A percentile compares a stretch with the other conserved stretches of the same genome.
These are phyloP conservation scores for Dioctria rufipes DNA, from an alignment of 2,888 invertebrate species.

Conservation along the genomic window DNA sequence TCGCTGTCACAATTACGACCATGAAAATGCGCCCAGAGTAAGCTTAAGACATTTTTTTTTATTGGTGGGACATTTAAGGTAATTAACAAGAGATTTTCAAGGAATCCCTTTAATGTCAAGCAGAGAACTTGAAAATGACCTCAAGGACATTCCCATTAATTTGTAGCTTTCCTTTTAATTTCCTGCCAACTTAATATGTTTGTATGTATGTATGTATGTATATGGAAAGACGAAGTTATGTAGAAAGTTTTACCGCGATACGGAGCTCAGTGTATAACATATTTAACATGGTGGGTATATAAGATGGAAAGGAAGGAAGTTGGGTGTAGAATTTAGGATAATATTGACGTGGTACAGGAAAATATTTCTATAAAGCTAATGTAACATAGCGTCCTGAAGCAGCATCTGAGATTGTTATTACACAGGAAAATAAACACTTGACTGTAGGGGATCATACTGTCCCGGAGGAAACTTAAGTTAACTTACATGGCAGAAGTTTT, in stretches of 20 bases:
- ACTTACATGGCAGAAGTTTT: neutral
- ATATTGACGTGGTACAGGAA: neutral
- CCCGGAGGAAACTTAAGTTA: neutral
- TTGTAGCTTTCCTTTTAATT: neutral
- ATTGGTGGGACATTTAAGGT: neutral
- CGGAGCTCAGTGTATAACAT: no score
- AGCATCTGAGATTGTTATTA: slow-evolving; percentile 6
- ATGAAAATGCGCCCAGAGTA: neutral
- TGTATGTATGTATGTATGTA: no score
- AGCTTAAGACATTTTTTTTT: neutral
- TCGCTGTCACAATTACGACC: neutral
- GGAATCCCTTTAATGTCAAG: neutral
- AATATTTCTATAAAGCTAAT: slow-evolving; percentile 2
- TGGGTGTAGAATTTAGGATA: neutral
- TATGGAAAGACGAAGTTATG: no score
- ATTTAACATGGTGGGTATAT: neutral
- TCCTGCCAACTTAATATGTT: neutral
- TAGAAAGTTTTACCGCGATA: no score
- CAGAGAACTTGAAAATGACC: neutral
- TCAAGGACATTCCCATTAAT: neutral
- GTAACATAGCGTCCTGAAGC: neutral
- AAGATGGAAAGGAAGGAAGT: neutral
- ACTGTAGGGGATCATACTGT: neutral
- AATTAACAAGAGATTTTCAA: neutral
- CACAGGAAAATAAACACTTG: slow-evolving; percentile 3